Evolutionary conservation across 2,888 invertebrate species (phyloP).

Genomic region (Trichopoda pennipes): DNA sequence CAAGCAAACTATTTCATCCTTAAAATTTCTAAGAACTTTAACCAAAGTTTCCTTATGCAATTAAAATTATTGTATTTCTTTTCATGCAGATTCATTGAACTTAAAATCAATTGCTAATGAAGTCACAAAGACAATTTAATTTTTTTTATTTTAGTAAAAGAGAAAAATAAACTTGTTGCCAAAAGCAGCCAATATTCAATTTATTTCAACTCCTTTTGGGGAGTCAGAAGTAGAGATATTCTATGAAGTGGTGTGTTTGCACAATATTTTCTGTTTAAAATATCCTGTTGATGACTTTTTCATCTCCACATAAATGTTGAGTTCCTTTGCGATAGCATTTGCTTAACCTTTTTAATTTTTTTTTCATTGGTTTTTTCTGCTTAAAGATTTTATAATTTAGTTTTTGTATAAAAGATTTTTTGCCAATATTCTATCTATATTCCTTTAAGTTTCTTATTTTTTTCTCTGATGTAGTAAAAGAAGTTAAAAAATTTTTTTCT

Average conservation of each 20-base stretch:
- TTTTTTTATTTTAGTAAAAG: not conserved
- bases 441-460: constrained; percentile 3
- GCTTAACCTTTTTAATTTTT: constrained; percentile 9
- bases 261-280: not conserved
- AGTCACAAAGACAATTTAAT: constrained; percentile 57
- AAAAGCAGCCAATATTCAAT: constrained; percentile 29
- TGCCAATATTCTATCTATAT: constrained; percentile 48
- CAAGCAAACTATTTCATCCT: not conserved
- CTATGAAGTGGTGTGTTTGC: not conserved
- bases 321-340: constrained; percentile 25
- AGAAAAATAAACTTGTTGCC: constrained; percentile 10
- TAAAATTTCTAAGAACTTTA: not conserved
- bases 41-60: constrained; percentile 6
- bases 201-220: constrained; percentile 18
- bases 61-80: constrained; percentile 13
- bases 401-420: constrained; percentile 60
- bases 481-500: constrained; percentile 13
- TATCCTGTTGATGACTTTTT: constrained; percentile 25
- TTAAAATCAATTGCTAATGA: constrained; percentile 63
- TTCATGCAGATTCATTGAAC: constrained; percentile 37
- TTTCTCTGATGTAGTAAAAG: not conserved
- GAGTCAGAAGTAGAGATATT: not conserved
- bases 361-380: constrained; percentile 21
- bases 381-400: constrained; percentile 64
- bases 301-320: not conserved